Percentiles rank a stretch among this genome's conserved stretches.
These are phyloP conservation scores for Daphoenositta chrysoptera DNA, from an alignment of 2,113 vertebrate genomes.

Conservation along the genomic window DNA sequence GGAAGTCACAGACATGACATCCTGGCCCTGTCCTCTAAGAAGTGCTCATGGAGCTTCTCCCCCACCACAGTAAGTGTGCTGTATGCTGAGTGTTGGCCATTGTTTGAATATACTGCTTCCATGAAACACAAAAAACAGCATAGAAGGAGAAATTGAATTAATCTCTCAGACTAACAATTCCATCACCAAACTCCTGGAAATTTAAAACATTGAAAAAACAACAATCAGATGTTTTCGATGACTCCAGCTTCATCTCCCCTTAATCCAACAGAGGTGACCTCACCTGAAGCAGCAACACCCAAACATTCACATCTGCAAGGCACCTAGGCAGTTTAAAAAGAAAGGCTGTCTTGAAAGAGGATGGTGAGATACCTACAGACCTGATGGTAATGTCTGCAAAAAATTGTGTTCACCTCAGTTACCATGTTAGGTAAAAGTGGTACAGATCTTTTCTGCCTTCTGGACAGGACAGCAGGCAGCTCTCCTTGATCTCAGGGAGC, in stretches of 20 bases:
- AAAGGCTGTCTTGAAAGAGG: not conserved
- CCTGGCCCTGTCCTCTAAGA: not conserved
- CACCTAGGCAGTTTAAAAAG: not conserved
- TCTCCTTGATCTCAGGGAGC: not conserved
- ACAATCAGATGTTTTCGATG: not conserved
- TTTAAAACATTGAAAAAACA: not conserved
- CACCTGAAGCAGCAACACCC: not conserved
- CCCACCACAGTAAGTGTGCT: not conserved
- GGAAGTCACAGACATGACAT: not conserved
- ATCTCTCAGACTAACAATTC: not conserved
- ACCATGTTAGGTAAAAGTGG: not conserved
- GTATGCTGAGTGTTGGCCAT: not conserved
- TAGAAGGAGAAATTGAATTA: not conserved
- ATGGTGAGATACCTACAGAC: not conserved
- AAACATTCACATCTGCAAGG: not conserved
- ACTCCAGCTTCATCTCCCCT: not conserved
- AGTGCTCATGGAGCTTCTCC: not conserved
- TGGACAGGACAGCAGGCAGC: not conserved
- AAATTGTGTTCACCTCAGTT: not conserved
- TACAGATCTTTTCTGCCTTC: not conserved
- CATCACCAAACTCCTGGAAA: not conserved
- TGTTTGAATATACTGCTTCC: not conserved
- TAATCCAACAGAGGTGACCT: not conserved
- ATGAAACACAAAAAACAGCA: not conserved
- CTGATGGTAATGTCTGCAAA: not conserved